phyloP scores from a whole-genome alignment of 2,888 invertebrate genomes.

The Netelia melanura region DNA sequence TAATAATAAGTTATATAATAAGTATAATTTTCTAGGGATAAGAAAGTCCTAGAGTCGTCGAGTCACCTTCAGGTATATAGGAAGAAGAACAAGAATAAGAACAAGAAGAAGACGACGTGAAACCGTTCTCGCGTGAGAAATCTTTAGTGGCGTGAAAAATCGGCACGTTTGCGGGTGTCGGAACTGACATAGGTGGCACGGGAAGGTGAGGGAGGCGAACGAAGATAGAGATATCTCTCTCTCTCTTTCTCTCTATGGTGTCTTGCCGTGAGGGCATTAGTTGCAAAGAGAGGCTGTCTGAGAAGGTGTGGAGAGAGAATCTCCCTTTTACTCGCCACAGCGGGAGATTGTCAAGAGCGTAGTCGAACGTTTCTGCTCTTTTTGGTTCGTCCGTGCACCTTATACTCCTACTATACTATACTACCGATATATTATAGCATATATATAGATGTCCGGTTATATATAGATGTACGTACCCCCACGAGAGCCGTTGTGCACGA shows the following conservation, averaged over 20 bases:
- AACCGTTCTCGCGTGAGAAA: conserved; percentile 65
- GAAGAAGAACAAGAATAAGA: conserved; percentile 1
- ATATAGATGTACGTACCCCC: not conserved
- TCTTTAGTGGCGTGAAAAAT: conserved; percentile 69
- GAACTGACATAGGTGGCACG: conserved; percentile 47
- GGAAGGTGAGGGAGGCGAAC: not conserved
- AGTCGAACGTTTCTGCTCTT: conserved; percentile 49
- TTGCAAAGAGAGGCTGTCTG: conserved; percentile 25
- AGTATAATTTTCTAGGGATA: not conserved
- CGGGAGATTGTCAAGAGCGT: conserved; percentile 66
- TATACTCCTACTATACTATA: conserved; percentile 32
- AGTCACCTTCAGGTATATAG: not conserved
- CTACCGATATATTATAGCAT: not conserved
- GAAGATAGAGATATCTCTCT: conserved; percentile 55
- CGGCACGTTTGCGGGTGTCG: conserved; percentile 65
- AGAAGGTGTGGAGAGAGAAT: conserved; percentile 47
- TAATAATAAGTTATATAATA: not conserved
- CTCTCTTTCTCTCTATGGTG: not conserved
- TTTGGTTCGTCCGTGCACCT: conserved; percentile 29
- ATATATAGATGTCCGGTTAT: not conserved
- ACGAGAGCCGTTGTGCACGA: conserved; percentile 75
- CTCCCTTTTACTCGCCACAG: conserved; percentile 61
- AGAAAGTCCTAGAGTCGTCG: not conserved
- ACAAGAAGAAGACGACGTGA: conserved; percentile 49
- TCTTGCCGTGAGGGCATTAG: conserved; percentile 8